Percentiles rank a stretch among this genome's conserved stretches.
Evolutionary conservation across 2,113 vertebrate species (phyloP).

Genomic region (Phycodurus eques): DNA sequence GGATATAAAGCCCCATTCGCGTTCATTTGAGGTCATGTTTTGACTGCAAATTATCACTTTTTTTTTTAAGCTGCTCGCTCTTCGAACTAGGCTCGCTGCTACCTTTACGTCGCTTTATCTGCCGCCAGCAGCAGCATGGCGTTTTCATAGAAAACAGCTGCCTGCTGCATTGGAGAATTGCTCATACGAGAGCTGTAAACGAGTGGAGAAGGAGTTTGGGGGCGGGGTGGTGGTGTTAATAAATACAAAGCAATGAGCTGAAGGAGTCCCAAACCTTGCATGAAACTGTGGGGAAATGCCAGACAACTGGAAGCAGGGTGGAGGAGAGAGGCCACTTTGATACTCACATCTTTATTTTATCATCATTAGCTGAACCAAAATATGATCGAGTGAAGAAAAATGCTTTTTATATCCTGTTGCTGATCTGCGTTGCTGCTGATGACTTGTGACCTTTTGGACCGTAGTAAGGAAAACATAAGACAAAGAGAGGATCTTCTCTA

Average conservation of each 20-base stretch:
- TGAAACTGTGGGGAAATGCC: neutral
- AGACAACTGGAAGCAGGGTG: neutral
- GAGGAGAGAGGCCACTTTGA: neutral
- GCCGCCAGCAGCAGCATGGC: neutral
- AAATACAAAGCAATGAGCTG: neutral
- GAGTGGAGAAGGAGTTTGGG: neutral
- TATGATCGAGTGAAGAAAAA: neutral
- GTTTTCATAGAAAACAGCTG: slow-evolving; percentile 4
- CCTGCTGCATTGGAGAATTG: neutral
- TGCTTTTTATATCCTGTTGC: neutral
- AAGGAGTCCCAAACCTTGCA: neutral
- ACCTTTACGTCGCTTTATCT: slow-evolving; percentile 1
- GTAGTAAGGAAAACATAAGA: neutral
- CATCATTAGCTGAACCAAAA: neutral
- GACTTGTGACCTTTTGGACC: neutral
- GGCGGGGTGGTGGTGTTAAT: neutral
- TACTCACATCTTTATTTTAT: neutral
- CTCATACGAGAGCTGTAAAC: neutral
- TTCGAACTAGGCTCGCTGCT: neutral
- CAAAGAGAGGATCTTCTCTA: neutral
- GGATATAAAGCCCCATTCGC: neutral
- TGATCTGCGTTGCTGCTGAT: neutral
- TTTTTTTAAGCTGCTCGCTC: neutral
- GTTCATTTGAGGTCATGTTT: neutral
- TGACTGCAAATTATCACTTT: neutral